Evolutionary conservation across 2,113 vertebrate species (phyloP).

Genomic region (Orycteropus afer): DNA sequence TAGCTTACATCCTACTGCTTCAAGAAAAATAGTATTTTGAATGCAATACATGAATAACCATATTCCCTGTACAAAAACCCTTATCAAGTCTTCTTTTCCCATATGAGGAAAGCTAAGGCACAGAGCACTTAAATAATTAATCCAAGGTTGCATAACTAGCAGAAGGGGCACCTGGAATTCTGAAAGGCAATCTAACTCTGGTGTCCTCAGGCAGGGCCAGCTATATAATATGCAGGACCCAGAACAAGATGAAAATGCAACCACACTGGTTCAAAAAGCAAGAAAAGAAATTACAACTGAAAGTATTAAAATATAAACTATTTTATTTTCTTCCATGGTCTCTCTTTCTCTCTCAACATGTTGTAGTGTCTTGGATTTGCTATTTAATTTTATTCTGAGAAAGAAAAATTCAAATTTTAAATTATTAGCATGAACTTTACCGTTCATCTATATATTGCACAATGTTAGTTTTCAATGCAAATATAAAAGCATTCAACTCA

Average conservation of each 20-base stretch:
- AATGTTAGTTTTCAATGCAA: not conserved
- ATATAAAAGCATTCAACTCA: not conserved
- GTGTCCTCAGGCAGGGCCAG: not conserved
- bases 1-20: not conserved
- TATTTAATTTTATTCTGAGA: not conserved
- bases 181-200: not conserved
- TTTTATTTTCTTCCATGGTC: not conserved
- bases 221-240: not conserved
- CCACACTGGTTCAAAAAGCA: not conserved
- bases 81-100: not conserved
- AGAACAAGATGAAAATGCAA: not conserved
- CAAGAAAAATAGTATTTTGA: not conserved
- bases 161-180: not conserved
- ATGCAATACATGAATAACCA: not conserved
- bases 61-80: not conserved
- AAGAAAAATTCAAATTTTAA: conserved; percentile 39
- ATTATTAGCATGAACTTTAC: not conserved
- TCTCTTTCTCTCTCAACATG: not conserved
- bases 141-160: not conserved
- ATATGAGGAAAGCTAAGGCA: conserved; percentile 1
- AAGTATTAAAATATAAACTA: not conserved
- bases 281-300: not conserved
- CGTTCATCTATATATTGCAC: not conserved
- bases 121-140: conserved; percentile 47
- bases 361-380: not conserved